Conservation (phyloP, 2,888 invertebrate species). For the Fissipunctia ypsillon region DNA sequence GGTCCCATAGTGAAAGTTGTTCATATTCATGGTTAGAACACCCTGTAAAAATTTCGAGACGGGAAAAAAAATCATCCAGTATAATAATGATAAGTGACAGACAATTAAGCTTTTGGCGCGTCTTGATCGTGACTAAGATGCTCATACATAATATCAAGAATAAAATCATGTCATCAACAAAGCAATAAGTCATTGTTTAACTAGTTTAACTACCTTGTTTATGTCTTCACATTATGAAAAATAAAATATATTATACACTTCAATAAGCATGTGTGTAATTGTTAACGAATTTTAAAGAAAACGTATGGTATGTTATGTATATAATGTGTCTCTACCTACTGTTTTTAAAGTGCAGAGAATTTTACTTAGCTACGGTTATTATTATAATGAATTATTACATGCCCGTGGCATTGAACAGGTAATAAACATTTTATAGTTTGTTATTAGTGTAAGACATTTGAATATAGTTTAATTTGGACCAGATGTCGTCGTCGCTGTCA, state of each 20-base stretch:
- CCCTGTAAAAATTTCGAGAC: too few relatives aligned
- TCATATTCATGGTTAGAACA: too few relatives aligned
- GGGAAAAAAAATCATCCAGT: too few relatives aligned
- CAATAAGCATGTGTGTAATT: constrained; percentile 35
- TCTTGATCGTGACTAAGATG: constrained; percentile 4
- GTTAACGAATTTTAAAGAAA: constrained; percentile 32
- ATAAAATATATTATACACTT: constrained; percentile 22
- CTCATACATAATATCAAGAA: neutral
- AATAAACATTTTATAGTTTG: constrained; percentile 19
- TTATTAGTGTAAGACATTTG: neutral
- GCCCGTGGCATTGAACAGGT: constrained; percentile 37
- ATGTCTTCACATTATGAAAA: constrained; percentile 6
- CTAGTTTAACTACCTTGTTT: constrained; percentile 26
- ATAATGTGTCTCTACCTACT: constrained; percentile 28
- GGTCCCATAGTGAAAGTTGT: too few relatives aligned
- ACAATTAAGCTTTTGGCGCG: neutral
- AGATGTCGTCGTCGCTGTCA: too few relatives aligned
- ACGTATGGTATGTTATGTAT: constrained; percentile 36
- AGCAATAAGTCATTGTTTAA: constrained; percentile 22
- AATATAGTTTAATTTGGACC: constrained; percentile 12
- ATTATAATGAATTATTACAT: constrained; percentile 46
- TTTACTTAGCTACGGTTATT: constrained; percentile 44
- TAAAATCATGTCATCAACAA: constrained; percentile 6
- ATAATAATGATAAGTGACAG: constrained; percentile 16
- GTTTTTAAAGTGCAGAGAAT: constrained; percentile 37